Evolutionary conservation across 2,113 vertebrate species (phyloP), one percentile per base, ranked within the genome.

Genomic region (Camelus dromedarius): DNA sequence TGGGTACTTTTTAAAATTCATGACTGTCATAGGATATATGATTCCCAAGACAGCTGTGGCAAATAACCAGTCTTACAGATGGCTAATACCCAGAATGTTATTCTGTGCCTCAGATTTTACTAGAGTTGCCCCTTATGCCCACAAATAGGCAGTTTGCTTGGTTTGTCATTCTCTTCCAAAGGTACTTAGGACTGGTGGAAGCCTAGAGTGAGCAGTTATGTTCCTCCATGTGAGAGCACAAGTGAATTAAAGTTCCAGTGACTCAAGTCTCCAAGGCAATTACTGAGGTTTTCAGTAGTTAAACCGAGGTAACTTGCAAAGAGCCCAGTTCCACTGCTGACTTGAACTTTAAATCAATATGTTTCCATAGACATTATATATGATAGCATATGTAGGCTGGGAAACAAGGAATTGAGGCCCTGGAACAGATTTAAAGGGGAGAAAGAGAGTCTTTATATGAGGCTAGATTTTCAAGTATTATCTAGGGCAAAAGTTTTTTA

Each of bases 401-500:
- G 67, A 95, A 93, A 86, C 83, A 67, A 95, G 79, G 89, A 79
- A 85, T 72, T 60, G 97, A 96, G 87, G 66, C 69, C 94, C 73
- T 52, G 28, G 66, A 92, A 94, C 85, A 95, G 94, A 95, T 94
- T 97, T 93, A 96, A 97, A 80, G 70, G 76, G 85, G 46, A 96
- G 89, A 96, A 96, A 92, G 89, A 0, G 5, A 93, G 89, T 86
- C 93, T 97, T 96, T 92, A 92, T 96, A 89, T 46, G 91, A 95
- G 81, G 46, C 58, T 95, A 77, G 75, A 94, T 96, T 97, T 97
- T 95, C 77, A 96, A 97, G 93, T 96, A 97, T 97, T 96, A 96
- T 97, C 98, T 84, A 96, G 97, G 97, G 98, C 86, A 95, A 97
- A 96, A 76, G 77, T 94, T 96, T 96, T 97, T 87, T 79, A 88